Evolutionary conservation across 2,888 invertebrate species (phyloP).

Genomic region (Phytoseiulus persimilis): DNA sequence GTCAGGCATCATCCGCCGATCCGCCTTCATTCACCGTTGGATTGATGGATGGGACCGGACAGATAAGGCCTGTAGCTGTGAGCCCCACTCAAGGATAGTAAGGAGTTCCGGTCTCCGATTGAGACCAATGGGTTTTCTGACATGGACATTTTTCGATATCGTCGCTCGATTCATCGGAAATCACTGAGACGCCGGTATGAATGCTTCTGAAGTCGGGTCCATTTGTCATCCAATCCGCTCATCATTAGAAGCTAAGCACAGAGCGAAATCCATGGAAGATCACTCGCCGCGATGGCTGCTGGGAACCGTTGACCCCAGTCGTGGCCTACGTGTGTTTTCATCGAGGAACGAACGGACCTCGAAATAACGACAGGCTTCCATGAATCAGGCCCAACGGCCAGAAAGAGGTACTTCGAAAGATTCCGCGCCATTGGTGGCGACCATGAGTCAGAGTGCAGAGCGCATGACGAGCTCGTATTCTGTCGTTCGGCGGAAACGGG

Average conservation of each 20-base stretch:
- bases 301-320: neutral
- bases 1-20: too few species aligned
- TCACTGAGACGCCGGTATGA: neutral
- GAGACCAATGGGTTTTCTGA: too few species aligned
- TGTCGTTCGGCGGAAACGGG: neutral
- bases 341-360: neutral
- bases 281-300: neutral
- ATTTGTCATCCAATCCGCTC: neutral
- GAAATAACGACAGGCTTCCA: neutral
- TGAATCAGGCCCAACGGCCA: neutral
- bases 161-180: neutral
- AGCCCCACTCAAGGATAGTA: too few species aligned
- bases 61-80: too few species aligned
- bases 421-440: neutral
- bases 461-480: neutral
- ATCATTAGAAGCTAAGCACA: neutral
- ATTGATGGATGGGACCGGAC: too few species aligned
- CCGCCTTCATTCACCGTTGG: too few species aligned
- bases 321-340: neutral
- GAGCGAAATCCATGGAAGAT: neutral
- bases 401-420: neutral
- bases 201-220: neutral
- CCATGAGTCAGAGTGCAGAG: neutral
- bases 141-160: too few species aligned
- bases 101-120: too few species aligned